Evolutionary conservation across 2,797 vertebrate species (phyloP).

Genomic region (Halcyon badia): DNA sequence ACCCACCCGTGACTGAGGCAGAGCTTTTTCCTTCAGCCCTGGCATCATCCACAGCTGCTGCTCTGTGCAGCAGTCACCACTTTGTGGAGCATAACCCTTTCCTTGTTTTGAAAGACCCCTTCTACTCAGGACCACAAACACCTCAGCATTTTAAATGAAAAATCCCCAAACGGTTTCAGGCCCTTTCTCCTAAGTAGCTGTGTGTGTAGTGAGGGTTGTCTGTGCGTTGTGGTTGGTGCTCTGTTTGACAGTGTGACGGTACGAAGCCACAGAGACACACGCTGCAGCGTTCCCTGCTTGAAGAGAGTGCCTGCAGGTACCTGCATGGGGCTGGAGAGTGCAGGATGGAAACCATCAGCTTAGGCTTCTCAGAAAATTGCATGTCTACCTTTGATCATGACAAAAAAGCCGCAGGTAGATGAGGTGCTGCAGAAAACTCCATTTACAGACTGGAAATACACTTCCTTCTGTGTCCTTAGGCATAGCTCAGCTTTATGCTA

Average conservation of each 20-base stretch:
- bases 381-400: neutral
- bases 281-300: too few relatives aligned
- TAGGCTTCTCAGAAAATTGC: neutral
- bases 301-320: neutral
- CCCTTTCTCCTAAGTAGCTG: neutral
- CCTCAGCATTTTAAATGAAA: neutral
- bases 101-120: neutral
- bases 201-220: rapidly evolving
- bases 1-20: rapidly evolving
- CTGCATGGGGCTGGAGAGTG: neutral
- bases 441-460: neutral
- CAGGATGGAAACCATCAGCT: rapidly evolving
- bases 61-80: rapidly evolving
- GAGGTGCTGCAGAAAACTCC: neutral
- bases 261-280: neutral
- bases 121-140: too few relatives aligned
- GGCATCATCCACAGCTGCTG: neutral
- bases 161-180: neutral
- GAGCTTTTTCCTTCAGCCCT: rapidly evolving
- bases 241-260: neutral
- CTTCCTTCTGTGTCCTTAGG: neutral
- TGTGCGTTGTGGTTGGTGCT: neutral
- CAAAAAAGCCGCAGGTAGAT: neutral
- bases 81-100: neutral
- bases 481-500: neutral